phyloP scores from a whole-genome alignment of 2,113 vertebrate species.

The Casuarius casuarius region DNA sequence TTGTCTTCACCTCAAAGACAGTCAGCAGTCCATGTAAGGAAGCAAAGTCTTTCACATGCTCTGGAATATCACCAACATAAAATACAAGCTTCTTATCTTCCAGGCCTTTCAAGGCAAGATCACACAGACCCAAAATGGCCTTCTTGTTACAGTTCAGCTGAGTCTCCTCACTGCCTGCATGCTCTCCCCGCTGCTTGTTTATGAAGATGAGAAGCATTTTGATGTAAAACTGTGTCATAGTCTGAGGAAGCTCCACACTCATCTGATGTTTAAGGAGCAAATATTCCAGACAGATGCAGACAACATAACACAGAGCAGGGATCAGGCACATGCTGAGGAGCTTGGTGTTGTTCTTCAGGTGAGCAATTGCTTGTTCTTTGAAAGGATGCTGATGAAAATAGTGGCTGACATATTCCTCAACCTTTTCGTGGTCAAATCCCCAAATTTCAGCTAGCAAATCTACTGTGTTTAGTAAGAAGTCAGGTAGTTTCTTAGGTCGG shows the following conservation, averaged over 20 bases:
- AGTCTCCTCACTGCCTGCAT: not conserved
- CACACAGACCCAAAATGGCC: constrained; percentile 77
- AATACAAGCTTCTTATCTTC: constrained; percentile 83
- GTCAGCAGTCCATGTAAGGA: constrained; percentile 75
- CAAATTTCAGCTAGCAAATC: constrained; percentile 79
- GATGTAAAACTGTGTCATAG: constrained; percentile 87
- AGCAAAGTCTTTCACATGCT: constrained; percentile 76
- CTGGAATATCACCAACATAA: constrained; percentile 72
- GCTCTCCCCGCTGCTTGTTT: not conserved
- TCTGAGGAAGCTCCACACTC: constrained; percentile 74
- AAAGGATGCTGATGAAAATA: constrained; percentile 74
- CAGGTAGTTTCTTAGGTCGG: constrained; percentile 76
- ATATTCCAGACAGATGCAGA: constrained; percentile 85
- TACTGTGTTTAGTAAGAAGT: constrained; percentile 67
- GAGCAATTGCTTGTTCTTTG: constrained; percentile 69
- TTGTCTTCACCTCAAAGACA: constrained; percentile 75
- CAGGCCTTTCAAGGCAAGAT: constrained; percentile 83
- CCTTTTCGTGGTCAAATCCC: constrained; percentile 79
- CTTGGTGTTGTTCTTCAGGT: constrained; percentile 71
- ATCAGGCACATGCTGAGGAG: constrained; percentile 86
- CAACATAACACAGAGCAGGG: constrained; percentile 85
- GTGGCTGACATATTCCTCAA: constrained; percentile 79
- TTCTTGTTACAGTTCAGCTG: constrained; percentile 35
- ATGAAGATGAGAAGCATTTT: constrained; percentile 81
- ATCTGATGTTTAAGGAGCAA: constrained; percentile 60